Conservation (phyloP, 2,797 vertebrate species). For the Sebastes iracundus region DNA sequence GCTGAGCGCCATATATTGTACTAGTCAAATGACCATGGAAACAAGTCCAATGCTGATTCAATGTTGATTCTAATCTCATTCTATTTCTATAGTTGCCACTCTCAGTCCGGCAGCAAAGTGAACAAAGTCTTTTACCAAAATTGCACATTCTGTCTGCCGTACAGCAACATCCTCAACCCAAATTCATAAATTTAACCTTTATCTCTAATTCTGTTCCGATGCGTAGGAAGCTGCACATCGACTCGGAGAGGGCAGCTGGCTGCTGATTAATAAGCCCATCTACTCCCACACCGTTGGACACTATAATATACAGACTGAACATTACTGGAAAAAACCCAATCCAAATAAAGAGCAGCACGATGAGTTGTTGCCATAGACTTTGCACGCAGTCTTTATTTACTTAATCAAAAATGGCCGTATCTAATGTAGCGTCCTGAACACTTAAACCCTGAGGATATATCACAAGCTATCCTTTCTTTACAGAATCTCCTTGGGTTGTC, state of each 20-base stretch:
- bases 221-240: conserved; percentile 54
- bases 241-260: conserved; percentile 39
- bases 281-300: conserved; percentile 57
- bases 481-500: conserved; percentile 13
- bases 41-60: neutral
- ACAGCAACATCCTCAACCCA: conserved; percentile 29
- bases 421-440: neutral
- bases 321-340: conserved; percentile 33
- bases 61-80: neutral
- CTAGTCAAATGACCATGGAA: neutral
- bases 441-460: neutral
- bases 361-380: conserved; percentile 42
- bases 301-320: conserved; percentile 32
- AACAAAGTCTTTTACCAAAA: conserved; percentile 1
- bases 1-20: neutral
- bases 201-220: conserved; percentile 48
- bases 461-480: neutral
- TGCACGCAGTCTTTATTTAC: conserved; percentile 11
- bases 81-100: neutral
- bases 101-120: neutral
- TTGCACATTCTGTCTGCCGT: neutral
- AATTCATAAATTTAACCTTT: conserved; percentile 44
- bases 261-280: conserved; percentile 61
- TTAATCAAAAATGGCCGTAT: conserved; percentile 12
- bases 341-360: conserved; percentile 26